Percentiles rank a stretch among this genome's conserved stretches.
Conservation (phyloP, 2,888 invertebrate species). For the Meiosimyza decipiens region DNA sequence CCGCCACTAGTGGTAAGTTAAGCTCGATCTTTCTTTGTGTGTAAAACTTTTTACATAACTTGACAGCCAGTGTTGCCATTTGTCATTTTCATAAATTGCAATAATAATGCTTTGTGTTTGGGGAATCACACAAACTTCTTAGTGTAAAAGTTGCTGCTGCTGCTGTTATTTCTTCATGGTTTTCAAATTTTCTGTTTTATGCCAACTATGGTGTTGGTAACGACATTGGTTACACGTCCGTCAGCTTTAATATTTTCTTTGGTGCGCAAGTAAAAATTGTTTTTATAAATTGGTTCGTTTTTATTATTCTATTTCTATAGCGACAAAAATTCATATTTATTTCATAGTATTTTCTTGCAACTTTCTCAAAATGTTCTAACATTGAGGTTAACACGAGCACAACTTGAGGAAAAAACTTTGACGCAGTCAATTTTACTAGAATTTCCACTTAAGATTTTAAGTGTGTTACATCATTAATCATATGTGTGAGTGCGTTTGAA, state of each 20-base stretch:
- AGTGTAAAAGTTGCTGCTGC: slow-evolving; percentile 5
- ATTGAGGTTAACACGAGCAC: not conserved
- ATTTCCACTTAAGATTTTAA: slow-evolving; percentile 35
- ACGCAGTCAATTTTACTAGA: slow-evolving; percentile 32
- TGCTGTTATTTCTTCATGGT: slow-evolving; percentile 1
- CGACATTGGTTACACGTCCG: not conserved
- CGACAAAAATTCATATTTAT: not conserved
- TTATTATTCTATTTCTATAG: too few relatives aligned
- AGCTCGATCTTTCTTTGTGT: slow-evolving; percentile 21
- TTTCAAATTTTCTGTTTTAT: not conserved
- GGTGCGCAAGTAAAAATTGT: slow-evolving; percentile 2
- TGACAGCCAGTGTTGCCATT: slow-evolving; percentile 33
- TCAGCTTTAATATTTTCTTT: slow-evolving; percentile 8
- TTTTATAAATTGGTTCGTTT: slow-evolving; percentile 22
- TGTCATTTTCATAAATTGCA: slow-evolving; percentile 36
- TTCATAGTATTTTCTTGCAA: slow-evolving; percentile 2
- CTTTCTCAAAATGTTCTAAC: not conserved
- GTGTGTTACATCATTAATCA: slow-evolving; percentile 31
- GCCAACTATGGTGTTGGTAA: not conserved
- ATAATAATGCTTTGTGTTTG: slow-evolving; percentile 34
- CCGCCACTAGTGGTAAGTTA: slow-evolving; percentile 30
- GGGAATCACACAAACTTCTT: slow-evolving; percentile 28
- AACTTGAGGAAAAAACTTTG: slow-evolving; percentile 18
- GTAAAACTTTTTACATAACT: slow-evolving; percentile 24
- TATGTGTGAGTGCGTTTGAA: not conserved